These are phyloP conservation scores for Drosophila hydei DNA, from an alignment of 1,140 invertebrate genomes.

Conservation along the genomic window DNA sequence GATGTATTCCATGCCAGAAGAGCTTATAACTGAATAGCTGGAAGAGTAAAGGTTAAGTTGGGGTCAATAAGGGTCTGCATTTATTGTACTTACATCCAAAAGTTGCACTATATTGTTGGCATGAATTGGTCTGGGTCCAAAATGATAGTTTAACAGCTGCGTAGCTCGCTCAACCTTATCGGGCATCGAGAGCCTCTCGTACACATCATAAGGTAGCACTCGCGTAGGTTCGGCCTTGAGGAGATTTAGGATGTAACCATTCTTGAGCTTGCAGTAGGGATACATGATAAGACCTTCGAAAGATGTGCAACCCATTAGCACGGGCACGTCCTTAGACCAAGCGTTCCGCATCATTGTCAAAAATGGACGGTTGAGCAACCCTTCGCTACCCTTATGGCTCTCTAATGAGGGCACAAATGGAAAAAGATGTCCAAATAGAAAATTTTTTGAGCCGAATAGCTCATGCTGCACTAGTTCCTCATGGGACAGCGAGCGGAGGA, in stretches of 20 bases:
- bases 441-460: conserved; percentile 36
- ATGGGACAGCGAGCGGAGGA: conserved; percentile 85
- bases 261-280: conserved; percentile 39
- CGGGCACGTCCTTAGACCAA: conserved; percentile 74
- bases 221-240: conserved; percentile 44
- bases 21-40: conserved; percentile 74
- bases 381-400: conserved; percentile 9
- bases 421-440: conserved; percentile 49
- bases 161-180: conserved; percentile 21
- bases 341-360: conserved; percentile 63
- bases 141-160: conserved; percentile 44
- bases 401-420: conserved; percentile 76
- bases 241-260: conserved; percentile 50
- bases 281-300: conserved; percentile 73
- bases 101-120: conserved; percentile 52
- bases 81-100: conserved; percentile 49
- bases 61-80: neutral
- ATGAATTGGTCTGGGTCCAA: conserved; percentile 48
- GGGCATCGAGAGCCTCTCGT: conserved; percentile 12
- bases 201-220: conserved; percentile 59
- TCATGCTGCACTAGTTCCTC: conserved; percentile 84
- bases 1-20: conserved; percentile 83
- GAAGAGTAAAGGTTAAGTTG: neutral
- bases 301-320: conserved; percentile 82
- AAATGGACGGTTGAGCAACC: conserved; percentile 40